Conservation (phyloP, 2,888 invertebrate species). For the Polietes domitor region DNA sequence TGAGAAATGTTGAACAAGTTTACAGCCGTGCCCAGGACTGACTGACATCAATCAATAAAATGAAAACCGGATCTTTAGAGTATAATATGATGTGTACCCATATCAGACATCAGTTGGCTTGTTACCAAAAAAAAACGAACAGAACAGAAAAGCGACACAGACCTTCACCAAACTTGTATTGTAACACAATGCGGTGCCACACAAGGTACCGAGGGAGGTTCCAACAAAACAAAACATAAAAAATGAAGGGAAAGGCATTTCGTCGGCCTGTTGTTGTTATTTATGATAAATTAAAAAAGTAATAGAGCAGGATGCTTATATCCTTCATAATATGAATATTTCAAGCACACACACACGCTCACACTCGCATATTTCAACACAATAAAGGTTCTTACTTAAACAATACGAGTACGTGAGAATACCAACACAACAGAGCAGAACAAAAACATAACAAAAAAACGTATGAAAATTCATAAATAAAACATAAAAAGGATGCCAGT, state of each 20-base stretch:
- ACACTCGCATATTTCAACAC: not conserved
- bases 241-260: not conserved
- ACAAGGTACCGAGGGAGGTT: not conserved
- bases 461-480: not conserved
- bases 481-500: not conserved
- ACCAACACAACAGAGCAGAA: not conserved
- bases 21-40: too few relatives aligned
- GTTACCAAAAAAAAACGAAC: not conserved
- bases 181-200: not conserved
- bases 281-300: constrained; percentile 5
- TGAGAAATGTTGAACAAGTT: too few relatives aligned
- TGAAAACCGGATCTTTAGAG: not conserved
- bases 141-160: not conserved
- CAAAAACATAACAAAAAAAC: not conserved
- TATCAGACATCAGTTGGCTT: not conserved
- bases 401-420: not conserved
- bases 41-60: not conserved
- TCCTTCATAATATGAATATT: constrained; percentile 5
- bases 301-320: not conserved
- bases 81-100: not conserved
- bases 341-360: not conserved
- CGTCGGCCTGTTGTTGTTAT: not conserved
- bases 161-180: not conserved
- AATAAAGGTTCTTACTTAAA: not conserved
- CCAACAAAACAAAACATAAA: not conserved